Evolutionary conservation across 2,888 invertebrate species (phyloP), one percentile per base, ranked within the genome.

Genomic region (Pseudeuparius sepicola): DNA sequence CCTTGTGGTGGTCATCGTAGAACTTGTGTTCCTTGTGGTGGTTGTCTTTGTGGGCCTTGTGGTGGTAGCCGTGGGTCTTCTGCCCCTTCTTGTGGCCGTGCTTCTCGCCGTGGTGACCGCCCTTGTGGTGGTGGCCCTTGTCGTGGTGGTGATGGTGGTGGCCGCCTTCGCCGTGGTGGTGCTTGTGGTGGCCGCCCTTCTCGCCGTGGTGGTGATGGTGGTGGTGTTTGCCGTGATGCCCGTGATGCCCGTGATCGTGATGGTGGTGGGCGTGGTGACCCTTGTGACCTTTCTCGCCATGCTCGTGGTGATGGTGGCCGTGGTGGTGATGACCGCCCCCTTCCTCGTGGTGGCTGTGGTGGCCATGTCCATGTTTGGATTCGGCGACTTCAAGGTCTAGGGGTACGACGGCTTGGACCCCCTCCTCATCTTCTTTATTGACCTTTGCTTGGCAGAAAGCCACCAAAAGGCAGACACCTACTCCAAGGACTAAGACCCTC

Each of bases 1-100:
- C 85, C 52, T 85, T 85, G 60, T 84, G 84, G 1, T 82, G 82
- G 50, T 83, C 82, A 50, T 82, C 78, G 3, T 79, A 79, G 54
- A 76, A 78, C 51, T 84, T 82, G 2, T 77, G 78, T 2, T 77
- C 83, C 54, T 84, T 83, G 55, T 81, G 79, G 9, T 78, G 79
- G 42, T 83, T 82, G 23, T 73, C 73, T 45, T 82, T 80, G 52
- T 85, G 79, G 51, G 85, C 82, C 41, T 79, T 75, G 1, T 78
- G 79, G 52, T 82, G 71, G 48, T 81, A 74, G 17, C 78, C 78
- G 45, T 75, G 74, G 52, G 79, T 79, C 49, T 80, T 79, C 56
- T 82, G 78, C 36, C 80, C 76, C 56, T 84, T 82, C 58, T 85
- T 79, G 58, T 83, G 81, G 0, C 81, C 82, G 11, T 78, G 78